Evolutionary conservation across 1,140 invertebrate species (phyloP), one percentile per base, ranked within the genome.

Genomic region (Drosophila ohnishii): DNA sequence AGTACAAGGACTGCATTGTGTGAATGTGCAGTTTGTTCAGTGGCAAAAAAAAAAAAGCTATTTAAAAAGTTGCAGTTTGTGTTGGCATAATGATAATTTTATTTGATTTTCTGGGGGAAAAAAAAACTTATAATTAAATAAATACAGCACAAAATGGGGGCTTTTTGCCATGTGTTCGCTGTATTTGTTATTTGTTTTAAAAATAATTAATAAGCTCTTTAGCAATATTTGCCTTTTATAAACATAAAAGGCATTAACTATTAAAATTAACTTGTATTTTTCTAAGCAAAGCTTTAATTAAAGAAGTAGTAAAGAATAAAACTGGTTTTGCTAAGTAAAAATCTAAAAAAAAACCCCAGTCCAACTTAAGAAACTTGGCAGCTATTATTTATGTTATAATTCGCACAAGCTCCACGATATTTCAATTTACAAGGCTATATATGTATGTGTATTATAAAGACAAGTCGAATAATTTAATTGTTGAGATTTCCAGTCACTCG

Each of bases 401-500:
- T 53, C 32, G 2, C 50, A 25, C 32, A 14, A 53, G 32, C 50
- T 22, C 13, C 0, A 35, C 8, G 50, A 53, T 53, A 35, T 53
- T 53, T 53, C 50, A 22, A 37, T 53, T 53, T 53, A 37, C 51
- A 53, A 53, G 51, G 32, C 32, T 53, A 8, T 34, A 34, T 51
- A 9, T n/a, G n/a, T 22, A 11, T 7, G 11, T 4, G 11, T 16
- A 16, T 16, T 32, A 35, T 19, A 32, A 32, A 13, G 50, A 22
- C 48, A 53, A 53, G 51, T 53, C 32, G 51, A 37, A 55, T 55
- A 55, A 55, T 55, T 55, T 55, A 37, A 55, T 55, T 55, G 34
- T 55, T 55, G 13, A 55, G 51, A 55, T 55, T 55, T 55, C 32
- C 28, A 55, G 51, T 55, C 51, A 55, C 34, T 37, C 19, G 19